A percentile compares a stretch with the other conserved stretches of the same genome.
Conservation (phyloP, 2,113 vertebrate genomes). For the Sander vitreus region DNA sequence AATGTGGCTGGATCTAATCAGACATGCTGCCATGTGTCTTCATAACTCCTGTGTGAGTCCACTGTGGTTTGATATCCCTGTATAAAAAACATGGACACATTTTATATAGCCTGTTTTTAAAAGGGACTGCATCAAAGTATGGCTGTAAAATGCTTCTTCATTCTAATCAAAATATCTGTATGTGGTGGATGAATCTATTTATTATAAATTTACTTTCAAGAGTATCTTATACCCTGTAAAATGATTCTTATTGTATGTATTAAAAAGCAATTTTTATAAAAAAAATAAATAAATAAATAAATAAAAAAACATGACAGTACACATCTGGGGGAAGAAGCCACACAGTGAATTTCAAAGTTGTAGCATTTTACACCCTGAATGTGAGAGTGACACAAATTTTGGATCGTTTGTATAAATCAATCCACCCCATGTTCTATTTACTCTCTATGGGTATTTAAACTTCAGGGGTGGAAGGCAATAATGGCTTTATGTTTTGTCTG, state of each 20-base stretch:
- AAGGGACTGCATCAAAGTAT: slow-evolving; percentile 37
- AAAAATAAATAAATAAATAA: no score
- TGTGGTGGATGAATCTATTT: not conserved
- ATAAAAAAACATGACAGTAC: slow-evolving; percentile 19
- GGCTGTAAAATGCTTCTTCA: slow-evolving; percentile 32
- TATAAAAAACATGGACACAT: slow-evolving; percentile 10
- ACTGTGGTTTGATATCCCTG: not conserved
- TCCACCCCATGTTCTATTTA: not conserved
- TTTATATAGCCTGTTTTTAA: slow-evolving; percentile 19
- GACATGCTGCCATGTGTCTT: not conserved
- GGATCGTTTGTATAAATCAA: not conserved
- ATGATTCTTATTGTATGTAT: not conserved
- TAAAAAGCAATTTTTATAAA: slow-evolving; percentile 11
- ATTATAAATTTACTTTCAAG: not conserved
- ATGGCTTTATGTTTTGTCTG: slow-evolving; percentile 24
- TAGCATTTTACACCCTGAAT: slow-evolving; percentile 20
- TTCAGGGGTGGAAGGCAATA: slow-evolving; percentile 13
- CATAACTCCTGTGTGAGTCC: not conserved
- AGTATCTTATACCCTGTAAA: slow-evolving; percentile 6
- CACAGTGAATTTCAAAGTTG: slow-evolving; percentile 33
- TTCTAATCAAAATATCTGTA: slow-evolving; percentile 8
- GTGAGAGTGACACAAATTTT: not conserved
- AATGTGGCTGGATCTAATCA: not conserved
- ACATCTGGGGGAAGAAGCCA: slow-evolving; percentile 25
- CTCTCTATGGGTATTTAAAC: not conserved